Base-by-base conservation (phyloP, 2,113 vertebrate species). In the Scomber colias region DNA sequence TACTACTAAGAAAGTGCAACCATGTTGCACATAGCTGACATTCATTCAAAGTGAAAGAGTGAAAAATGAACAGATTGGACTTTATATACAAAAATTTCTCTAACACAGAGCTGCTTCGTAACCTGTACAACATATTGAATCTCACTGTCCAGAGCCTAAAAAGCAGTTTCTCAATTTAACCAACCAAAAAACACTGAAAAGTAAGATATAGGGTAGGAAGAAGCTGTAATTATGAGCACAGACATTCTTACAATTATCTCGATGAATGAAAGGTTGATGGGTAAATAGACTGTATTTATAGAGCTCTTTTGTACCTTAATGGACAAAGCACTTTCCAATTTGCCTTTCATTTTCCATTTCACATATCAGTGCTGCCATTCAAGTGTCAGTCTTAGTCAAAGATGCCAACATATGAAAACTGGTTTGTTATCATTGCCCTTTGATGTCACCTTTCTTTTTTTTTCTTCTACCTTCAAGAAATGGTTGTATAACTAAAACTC, bases 1-100 rank as follows among this genome's bases (percentile, higher is more conserved):
- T 89, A 91, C 91, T 89, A 92, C 91, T 69, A 27, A 57, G 24
- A 76, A 80, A 82, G 75, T 91, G 81, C 78, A 62, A 72, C 73
- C 40, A 10, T 10, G 61, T 40, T 35, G 70, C 81, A 92, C 82
- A 84, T 17, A 46, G 30, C 5, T 65, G 46, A 67, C 57, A 84
- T 78, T 84, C 73, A 83, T 74, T 82, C 69, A 88, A 83, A 79
- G 57, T 77, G 67, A 82, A 80, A 85, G 40, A 84, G 46, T 86
- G 65, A 79, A 49, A 15, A 0, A 53, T 24, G 0, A 11, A 72
- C 31, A 50, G 1, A 80, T 4, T n/a, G 11, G 17, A 59, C 10
- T 46, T 68, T 14, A n/a, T 30, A 16, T 46, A 76, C 40, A 75
- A 50, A 13, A 27, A 30, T 19, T 49, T 35, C 44, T 63, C 19